Evolutionary conservation across 2,113 vertebrate genomes (phyloP).

Genomic region (Cephalopterus ornatus): DNA sequence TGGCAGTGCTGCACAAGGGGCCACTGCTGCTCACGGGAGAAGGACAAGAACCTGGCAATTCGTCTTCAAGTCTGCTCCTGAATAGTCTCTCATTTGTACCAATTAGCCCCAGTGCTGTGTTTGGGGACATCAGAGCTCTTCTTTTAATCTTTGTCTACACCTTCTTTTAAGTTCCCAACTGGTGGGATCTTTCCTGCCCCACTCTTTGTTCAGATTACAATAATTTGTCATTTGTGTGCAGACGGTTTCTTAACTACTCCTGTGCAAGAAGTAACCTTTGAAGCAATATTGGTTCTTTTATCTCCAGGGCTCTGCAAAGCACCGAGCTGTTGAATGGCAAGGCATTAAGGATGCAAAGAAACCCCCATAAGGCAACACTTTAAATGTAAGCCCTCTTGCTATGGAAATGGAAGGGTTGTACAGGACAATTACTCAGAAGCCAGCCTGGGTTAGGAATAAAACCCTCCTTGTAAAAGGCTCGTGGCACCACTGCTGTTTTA

Average conservation of each 20-base stretch:
- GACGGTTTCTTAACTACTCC: constrained; percentile 67
- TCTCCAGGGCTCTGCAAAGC: constrained; percentile 69
- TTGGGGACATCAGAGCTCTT: background rate
- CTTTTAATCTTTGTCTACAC: background rate
- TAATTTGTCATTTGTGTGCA: constrained; percentile 68
- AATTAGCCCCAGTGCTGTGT: constrained; percentile 36
- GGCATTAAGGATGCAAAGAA: constrained; percentile 67
- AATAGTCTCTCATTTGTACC: constrained; percentile 38
- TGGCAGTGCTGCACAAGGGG: background rate
- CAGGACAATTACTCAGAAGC: constrained; percentile 35
- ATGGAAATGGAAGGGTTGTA: constrained; percentile 47
- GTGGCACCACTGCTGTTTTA: background rate
- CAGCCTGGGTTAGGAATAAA: constrained; percentile 46
- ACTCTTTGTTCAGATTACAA: constrained; percentile 67
- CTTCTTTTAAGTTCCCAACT: constrained; percentile 40
- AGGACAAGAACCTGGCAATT: background rate
- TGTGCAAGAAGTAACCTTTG: constrained; percentile 70
- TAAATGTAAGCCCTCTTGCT: constrained; percentile 49
- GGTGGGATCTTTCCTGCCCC: constrained; percentile 34
- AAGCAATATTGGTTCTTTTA: constrained; percentile 30
- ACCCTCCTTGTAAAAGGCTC: background rate
- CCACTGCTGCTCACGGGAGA: background rate
- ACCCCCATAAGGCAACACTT: constrained; percentile 58
- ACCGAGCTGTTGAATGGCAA: constrained; percentile 61
- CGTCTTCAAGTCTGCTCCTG: background rate